A percentile compares a stretch with the other conserved stretches of the same genome.
Evolutionary conservation across 2,797 vertebrate genomes (phyloP).

Genomic region (Myotis vivesi): DNA sequence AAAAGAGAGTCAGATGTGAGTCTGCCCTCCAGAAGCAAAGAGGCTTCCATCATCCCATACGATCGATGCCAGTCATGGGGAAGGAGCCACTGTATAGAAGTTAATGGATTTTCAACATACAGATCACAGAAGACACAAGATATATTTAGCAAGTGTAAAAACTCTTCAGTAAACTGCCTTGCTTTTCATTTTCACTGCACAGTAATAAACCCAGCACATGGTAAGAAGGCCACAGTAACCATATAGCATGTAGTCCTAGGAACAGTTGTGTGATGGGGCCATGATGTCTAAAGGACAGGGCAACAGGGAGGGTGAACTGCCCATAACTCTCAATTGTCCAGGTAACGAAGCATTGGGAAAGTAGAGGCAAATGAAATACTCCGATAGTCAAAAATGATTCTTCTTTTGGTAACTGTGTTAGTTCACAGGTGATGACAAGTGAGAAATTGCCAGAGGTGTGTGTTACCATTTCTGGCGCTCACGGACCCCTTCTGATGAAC

Average conservation of each 20-base stretch:
- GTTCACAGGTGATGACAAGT: not conserved
- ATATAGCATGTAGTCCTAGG: not conserved
- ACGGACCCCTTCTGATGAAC: not conserved
- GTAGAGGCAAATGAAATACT: constrained; percentile 47
- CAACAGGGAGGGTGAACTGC: not conserved
- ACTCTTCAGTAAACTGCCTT: constrained; percentile 45
- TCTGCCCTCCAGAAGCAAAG: constrained; percentile 33
- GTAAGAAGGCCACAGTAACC: constrained; percentile 27
- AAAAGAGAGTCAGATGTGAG: constrained; percentile 36
- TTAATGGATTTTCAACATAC: constrained; percentile 39
- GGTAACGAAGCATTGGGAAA: constrained; percentile 43
- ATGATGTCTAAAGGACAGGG: constrained; percentile 8
- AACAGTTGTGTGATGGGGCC: not conserved
- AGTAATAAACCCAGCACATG: constrained; percentile 37
- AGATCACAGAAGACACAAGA: constrained; percentile 44
- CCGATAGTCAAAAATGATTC: constrained; percentile 1
- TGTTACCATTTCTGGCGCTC: not conserved
- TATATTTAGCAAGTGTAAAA: constrained; percentile 40
- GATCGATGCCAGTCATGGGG: not conserved
- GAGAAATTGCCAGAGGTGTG: not conserved
- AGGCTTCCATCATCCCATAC: not conserved
- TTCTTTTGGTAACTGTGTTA: not conserved
- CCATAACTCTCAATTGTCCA: constrained; percentile 3
- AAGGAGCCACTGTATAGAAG: not conserved
- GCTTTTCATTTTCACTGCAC: constrained; percentile 49